Evolutionary conservation across 37 sponge, comb jelly and placozoan genomes (phyloP).

Genomic region (Oopsacas minuta): DNA sequence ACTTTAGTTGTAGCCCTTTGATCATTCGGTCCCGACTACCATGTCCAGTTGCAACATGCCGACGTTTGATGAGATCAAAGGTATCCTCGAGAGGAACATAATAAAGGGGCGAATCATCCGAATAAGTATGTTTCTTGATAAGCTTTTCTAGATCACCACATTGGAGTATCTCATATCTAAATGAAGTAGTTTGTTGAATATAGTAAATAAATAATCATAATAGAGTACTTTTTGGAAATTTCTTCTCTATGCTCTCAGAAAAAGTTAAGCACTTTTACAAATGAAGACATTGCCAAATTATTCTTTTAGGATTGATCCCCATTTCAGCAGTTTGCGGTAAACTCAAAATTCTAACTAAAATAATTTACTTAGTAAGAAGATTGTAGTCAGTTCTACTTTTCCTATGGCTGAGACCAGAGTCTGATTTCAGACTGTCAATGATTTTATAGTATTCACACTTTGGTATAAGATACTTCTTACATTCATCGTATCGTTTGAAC

Average conservation of each 20-base stretch:
- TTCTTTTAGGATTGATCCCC: background rate
- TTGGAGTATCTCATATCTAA: conserved; percentile 6
- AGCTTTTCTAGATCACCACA: conserved; percentile 14
- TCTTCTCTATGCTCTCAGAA: background rate
- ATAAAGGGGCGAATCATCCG: conserved; percentile 9
- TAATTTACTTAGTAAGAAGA: background rate
- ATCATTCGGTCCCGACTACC: conserved; percentile 8
- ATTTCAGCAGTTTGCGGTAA: too few species aligned
- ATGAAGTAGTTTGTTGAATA: background rate
- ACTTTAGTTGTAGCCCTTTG: background rate
- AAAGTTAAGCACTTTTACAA: background rate
- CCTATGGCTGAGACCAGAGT: too few species aligned
- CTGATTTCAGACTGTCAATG: too few species aligned
- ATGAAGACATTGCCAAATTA: background rate
- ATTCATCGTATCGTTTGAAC: too few species aligned
- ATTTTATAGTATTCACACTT: too few species aligned
- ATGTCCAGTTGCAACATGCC: conserved; percentile 3
- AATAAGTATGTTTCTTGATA: background rate
- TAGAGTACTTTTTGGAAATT: background rate
- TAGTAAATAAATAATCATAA: background rate
- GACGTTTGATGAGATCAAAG: conserved; percentile 9
- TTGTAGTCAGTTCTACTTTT: too few species aligned
- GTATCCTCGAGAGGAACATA: conserved; percentile 13
- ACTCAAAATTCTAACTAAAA: background rate
- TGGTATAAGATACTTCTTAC: too few species aligned